These are phyloP conservation scores for Erythrolamprus reginae DNA, from an alignment of 2,113 vertebrate species.

Conservation along the genomic window DNA sequence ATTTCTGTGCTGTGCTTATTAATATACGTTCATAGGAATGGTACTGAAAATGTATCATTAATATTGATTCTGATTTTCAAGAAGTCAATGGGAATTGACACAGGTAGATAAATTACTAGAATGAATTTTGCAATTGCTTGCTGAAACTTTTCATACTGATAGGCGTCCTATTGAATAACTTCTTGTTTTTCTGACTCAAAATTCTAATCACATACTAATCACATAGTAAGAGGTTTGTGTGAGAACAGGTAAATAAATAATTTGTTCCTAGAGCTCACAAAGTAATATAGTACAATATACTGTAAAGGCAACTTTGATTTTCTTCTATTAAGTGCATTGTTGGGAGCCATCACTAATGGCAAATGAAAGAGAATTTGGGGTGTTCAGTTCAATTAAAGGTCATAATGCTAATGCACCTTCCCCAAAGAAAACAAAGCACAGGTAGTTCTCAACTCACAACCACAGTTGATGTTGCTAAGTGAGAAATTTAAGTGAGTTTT, in stretches of 20 bases:
- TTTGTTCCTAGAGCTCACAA: background rate
- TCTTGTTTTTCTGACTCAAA: slow-evolving; percentile 24
- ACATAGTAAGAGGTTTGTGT: background rate
- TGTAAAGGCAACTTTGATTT: background rate
- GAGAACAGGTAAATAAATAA: background rate
- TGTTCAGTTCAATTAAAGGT: background rate
- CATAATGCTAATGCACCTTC: background rate
- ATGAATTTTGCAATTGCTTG: slow-evolving; percentile 57
- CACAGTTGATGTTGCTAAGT: too few relatives aligned
- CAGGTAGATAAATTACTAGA: slow-evolving; percentile 57
- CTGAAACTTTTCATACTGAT: slow-evolving; percentile 55
- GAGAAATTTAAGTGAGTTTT: too few relatives aligned
- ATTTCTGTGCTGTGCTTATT: slow-evolving; percentile 55
- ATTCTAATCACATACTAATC: background rate
- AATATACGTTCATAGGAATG: slow-evolving; percentile 57
- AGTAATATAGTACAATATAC: background rate
- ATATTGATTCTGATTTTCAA: slow-evolving; percentile 62
- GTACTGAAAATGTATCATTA: slow-evolving; percentile 55
- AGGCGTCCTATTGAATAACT: slow-evolving; percentile 40
- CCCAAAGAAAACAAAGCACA: background rate
- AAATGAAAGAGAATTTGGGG: background rate
- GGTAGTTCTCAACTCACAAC: too few relatives aligned
- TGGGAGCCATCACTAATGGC: background rate
- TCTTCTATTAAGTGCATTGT: background rate
- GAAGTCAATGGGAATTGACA: slow-evolving; percentile 58